phyloP scores from a whole-genome alignment of 2,797 vertebrate species.

The Pantherophis vulpinus region DNA sequence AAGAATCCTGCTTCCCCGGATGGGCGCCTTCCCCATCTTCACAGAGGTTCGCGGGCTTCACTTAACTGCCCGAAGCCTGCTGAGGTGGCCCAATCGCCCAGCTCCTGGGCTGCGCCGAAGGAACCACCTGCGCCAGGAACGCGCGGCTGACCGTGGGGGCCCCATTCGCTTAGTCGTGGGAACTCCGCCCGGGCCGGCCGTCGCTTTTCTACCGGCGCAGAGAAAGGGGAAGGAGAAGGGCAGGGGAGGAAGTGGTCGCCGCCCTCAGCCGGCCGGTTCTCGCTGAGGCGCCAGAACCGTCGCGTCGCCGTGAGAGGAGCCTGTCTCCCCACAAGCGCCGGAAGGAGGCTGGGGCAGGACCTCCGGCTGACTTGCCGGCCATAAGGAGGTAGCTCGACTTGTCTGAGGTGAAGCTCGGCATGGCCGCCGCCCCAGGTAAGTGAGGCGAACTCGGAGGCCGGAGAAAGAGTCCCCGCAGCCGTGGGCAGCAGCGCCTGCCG shows the following conservation, averaged over 20 bases:
- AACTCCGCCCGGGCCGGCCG: neutral
- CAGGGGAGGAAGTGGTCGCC: slow-evolving; percentile 1
- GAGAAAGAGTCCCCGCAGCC: neutral
- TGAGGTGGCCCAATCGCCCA: neutral
- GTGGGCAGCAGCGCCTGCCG: neutral
- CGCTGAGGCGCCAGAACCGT: neutral
- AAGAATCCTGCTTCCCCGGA: neutral
- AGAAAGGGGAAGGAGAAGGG: slow-evolving; percentile 5
- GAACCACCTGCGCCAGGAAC: neutral
- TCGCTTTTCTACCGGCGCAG: too few species aligned
- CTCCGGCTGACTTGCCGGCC: neutral
- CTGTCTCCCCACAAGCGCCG: neutral
- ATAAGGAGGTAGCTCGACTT: neutral
- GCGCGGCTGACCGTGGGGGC: neutral
- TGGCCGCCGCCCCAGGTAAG: slow-evolving; percentile 18
- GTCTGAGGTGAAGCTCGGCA: neutral
- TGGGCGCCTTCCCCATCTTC: neutral
- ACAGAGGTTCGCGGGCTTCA: neutral
- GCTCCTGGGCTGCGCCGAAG: neutral
- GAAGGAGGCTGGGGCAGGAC: neutral
- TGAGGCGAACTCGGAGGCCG: neutral
- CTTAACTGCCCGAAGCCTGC: neutral
- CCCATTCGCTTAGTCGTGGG: neutral
- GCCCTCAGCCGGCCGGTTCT: neutral
- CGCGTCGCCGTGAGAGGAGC: neutral